Evolutionary conservation across 2,888 invertebrate species (phyloP), one percentile per base, ranked within the genome.

Genomic region (Leucoptera coffeella): DNA sequence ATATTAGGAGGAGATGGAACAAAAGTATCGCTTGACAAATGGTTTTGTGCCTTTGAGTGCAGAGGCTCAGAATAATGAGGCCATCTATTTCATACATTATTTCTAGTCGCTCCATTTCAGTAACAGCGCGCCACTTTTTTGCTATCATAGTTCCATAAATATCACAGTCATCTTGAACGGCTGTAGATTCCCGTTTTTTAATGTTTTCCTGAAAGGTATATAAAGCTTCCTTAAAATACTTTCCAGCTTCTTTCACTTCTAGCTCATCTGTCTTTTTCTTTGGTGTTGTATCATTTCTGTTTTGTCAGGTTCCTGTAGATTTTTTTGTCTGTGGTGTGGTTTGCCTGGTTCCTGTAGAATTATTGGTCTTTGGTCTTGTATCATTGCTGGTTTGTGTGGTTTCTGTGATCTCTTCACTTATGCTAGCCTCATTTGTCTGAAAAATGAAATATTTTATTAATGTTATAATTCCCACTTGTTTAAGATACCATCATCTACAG

Each of bases 161-260:
- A 12, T 32, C 29, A 20, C 25, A 32, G 28, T 29, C 32, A 28
- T 32, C 32, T 22, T 26, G 19, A 15, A 15, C 11, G 14, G 14
- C 14, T 26, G 21, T n/a, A n/a, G n/a, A n/a, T n/a, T n/a, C n/a
- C n/a, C n/a, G n/a, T n/a, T 29, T 35, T 29, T 32, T 35, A 24
- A 33, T 23, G 29, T 29, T 33, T 28, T 29, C n/a, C n/a, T n/a
- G n/a, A n/a, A n/a, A 30, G 21, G 33, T 31, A 26, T 24, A 21
- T 22, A 35, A 25, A 21, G 35, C 32, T 28, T 35, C 30, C 27
- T 35, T 35, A 27, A 35, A 30, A 25, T 30, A 23, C 26, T 33
- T 35, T 32, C 23, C 33, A 28, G 33, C 35, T 19, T 33, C 12
- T 24, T 25, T 24, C 9, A 32, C 23, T 32, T 23, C n/a, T n/a